phyloP scores from a whole-genome alignment of 2,113 vertebrate species.

The Apodemus speciosus region DNA sequence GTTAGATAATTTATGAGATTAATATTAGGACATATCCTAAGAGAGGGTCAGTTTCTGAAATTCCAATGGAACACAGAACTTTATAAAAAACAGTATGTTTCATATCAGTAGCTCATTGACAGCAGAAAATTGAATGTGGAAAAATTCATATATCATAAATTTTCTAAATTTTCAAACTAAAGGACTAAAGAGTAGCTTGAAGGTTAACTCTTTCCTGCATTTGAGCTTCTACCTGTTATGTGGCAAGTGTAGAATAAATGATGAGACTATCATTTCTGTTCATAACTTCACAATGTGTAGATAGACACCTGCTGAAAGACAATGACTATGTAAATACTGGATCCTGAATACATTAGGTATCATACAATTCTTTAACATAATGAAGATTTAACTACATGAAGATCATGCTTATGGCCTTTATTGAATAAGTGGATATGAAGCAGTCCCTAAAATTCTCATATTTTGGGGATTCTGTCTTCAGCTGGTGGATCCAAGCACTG shows the following conservation, averaged over 20 bases:
- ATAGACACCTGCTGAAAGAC: neutral
- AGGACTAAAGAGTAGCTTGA: neutral
- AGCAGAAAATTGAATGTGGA: neutral
- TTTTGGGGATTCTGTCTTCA: neutral
- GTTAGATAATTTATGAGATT: neutral
- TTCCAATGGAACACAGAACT: neutral
- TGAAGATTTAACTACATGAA: constrained; percentile 72
- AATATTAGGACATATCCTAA: neutral
- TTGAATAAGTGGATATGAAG: neutral
- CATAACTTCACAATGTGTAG: neutral
- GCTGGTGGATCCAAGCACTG: neutral
- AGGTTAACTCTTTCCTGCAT: neutral
- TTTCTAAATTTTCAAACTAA: constrained; percentile 1
- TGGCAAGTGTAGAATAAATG: neutral
- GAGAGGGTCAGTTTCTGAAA: neutral
- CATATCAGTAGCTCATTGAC: neutral
- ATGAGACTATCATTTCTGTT: neutral
- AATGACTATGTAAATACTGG: constrained; percentile 48
- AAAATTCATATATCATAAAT: neutral
- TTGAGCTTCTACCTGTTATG: neutral
- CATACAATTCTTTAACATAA: constrained; percentile 58
- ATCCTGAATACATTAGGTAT: neutral
- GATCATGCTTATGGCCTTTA: constrained; percentile 64
- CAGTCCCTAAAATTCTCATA: neutral
- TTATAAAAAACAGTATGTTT: neutral